Conservation (phyloP, 2,888 invertebrate genomes). For the Atethmia centrago region DNA sequence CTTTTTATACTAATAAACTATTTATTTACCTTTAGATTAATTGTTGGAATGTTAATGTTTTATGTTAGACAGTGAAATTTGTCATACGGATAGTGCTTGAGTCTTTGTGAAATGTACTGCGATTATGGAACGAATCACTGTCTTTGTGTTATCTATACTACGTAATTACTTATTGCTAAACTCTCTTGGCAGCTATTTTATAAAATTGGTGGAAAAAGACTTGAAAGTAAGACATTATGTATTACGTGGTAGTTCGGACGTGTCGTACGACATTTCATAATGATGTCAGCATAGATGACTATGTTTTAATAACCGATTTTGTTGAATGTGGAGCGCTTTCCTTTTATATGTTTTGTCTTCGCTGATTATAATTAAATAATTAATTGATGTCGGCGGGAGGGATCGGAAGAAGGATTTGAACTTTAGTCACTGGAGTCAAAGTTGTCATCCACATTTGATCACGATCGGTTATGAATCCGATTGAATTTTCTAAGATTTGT, state of each 20-base stretch:
- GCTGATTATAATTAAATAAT: slow-evolving; percentile 46
- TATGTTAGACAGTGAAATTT: slow-evolving; percentile 75
- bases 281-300: slow-evolving; percentile 54
- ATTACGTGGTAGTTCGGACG: slow-evolving; percentile 25
- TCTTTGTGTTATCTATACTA: slow-evolving; percentile 32
- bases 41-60: slow-evolving; percentile 84
- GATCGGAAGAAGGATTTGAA: slow-evolving; percentile 35
- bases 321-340: slow-evolving; percentile 62
- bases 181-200: slow-evolving; percentile 36
- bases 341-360: slow-evolving; percentile 42
- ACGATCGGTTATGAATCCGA: slow-evolving; percentile 66
- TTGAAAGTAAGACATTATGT: slow-evolving; percentile 56
- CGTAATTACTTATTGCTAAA: slow-evolving; percentile 28
- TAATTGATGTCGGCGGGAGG: slow-evolving; percentile 44
- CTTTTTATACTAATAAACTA: slow-evolving; percentile 75
- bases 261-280: slow-evolving; percentile 61
- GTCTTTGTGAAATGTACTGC: slow-evolving; percentile 63
- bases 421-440: slow-evolving; percentile 46
- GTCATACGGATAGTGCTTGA: slow-evolving; percentile 57
- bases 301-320: slow-evolving; percentile 62
- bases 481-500: slow-evolving; percentile 77
- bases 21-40: slow-evolving; percentile 81
- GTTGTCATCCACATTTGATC: slow-evolving; percentile 66
- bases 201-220: slow-evolving; percentile 46
- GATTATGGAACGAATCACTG: slow-evolving; percentile 47